Conservation (phyloP, 92 coral and sea anemone genomes). For the Virgularia gustaviana region DNA sequence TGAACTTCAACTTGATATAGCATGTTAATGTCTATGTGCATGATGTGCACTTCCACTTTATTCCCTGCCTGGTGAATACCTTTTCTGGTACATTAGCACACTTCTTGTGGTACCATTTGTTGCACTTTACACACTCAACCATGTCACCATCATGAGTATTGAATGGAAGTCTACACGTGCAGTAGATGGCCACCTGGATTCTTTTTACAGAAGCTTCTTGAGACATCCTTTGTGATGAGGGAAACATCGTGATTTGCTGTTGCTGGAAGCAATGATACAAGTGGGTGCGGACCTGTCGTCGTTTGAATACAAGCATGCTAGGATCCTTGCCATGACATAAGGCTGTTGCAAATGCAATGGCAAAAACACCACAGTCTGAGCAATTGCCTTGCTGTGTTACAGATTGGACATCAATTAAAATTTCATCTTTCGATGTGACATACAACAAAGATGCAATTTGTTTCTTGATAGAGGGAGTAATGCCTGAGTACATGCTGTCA, state of each 20-base stretch:
- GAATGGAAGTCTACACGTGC: constrained; percentile 1
- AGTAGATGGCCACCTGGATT: not conserved
- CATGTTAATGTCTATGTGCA: too few species aligned
- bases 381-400: constrained; percentile 25
- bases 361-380: constrained; percentile 35
- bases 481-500: constrained; percentile 30
- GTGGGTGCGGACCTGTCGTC: not conserved
- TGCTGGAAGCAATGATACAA: not conserved
- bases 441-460: constrained; percentile 20
- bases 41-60: constrained; percentile 1
- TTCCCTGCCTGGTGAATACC: not conserved
- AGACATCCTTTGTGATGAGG: not conserved
- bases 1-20: too few species aligned
- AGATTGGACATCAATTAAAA: constrained; percentile 6
- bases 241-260: constrained; percentile 1
- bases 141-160: not conserved
- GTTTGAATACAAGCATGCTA: not conserved
- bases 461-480: constrained; percentile 10
- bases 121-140: constrained; percentile 2
- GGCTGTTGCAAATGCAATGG: constrained; percentile 34
- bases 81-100: not conserved
- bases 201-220: not conserved
- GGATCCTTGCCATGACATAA: constrained; percentile 8
- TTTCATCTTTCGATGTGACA: not conserved
- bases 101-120: constrained; percentile 17